Evolutionary conservation across 2,888 invertebrate species (phyloP).

Genomic region (Aromia moschata): DNA sequence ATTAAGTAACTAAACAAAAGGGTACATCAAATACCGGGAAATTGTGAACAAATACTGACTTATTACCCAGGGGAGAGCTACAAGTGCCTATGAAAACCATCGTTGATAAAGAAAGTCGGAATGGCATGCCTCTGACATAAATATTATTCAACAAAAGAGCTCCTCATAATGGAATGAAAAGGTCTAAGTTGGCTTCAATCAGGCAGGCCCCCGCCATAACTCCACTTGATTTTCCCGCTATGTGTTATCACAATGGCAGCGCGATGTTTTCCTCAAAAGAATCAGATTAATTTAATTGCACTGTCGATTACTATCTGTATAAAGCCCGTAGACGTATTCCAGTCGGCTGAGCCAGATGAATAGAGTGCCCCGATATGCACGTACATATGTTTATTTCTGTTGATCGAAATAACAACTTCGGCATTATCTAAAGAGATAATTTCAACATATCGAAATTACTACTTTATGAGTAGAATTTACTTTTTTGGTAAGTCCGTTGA

Average conservation of each 20-base stretch:
- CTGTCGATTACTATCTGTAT: constrained; percentile 13
- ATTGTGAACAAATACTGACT: constrained; percentile 33
- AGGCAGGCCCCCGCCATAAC: constrained; percentile 31
- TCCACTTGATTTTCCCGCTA: constrained; percentile 22
- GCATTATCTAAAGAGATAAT: too few species aligned
- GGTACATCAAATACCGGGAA: constrained; percentile 20
- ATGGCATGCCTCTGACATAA: constrained; percentile 58
- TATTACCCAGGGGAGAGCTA: constrained; percentile 40
- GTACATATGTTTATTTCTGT: too few species aligned
- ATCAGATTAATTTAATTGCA: constrained; percentile 21
- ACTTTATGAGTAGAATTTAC: too few species aligned
- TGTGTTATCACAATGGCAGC: constrained; percentile 5
- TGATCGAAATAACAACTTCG: too few species aligned
- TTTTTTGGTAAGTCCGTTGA: too few species aligned
- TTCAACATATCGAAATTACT: too few species aligned
- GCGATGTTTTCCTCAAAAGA: constrained; percentile 15
- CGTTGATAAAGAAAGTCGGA: constrained; percentile 59
- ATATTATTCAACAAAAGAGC: constrained; percentile 59
- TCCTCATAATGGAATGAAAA: constrained; percentile 56
- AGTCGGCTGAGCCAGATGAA: neutral
- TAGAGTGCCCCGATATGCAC: too few species aligned
- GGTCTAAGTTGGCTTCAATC: constrained; percentile 46
- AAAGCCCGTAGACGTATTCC: neutral
- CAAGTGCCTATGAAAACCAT: constrained; percentile 54
- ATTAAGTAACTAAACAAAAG: constrained; percentile 17